phyloP scores from a whole-genome alignment of 2,113 vertebrate genomes.

The Thinocorus orbignyianus region DNA sequence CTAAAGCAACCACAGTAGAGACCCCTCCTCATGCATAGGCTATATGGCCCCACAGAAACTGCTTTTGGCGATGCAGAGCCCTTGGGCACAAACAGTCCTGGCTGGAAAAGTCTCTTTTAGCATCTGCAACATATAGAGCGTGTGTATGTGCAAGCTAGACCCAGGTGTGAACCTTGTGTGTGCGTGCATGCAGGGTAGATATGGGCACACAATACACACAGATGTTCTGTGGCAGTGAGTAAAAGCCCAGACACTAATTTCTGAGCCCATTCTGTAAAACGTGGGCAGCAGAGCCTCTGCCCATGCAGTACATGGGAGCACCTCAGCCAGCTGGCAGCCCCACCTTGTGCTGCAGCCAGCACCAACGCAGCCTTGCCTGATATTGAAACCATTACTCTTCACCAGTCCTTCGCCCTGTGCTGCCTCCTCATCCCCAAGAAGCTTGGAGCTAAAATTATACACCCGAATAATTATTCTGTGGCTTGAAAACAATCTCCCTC shows the following conservation, averaged over 20 bases:
- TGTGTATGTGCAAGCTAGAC: not conserved
- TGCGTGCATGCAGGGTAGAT: not conserved
- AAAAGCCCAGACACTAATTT: not conserved
- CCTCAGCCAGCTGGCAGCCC: slow-evolving; percentile 44
- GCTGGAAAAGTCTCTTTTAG: not conserved
- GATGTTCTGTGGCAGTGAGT: not conserved
- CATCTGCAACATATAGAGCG: not conserved
- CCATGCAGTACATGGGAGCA: not conserved
- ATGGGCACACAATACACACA: not conserved
- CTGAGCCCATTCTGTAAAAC: not conserved
- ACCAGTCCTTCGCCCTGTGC: not conserved
- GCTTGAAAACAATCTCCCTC: slow-evolving; percentile 57
- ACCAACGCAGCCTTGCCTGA: not conserved
- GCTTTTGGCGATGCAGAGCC: not conserved
- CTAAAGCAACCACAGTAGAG: not conserved
- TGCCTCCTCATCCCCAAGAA: slow-evolving; percentile 20
- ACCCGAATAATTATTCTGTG: slow-evolving; percentile 49
- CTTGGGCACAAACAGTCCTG: not conserved
- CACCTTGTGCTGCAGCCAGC: slow-evolving; percentile 42
- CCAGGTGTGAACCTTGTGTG: not conserved
- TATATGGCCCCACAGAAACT: not conserved
- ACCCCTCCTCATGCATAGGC: not conserved
- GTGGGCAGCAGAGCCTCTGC: not conserved
- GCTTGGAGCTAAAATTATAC: slow-evolving; percentile 60
- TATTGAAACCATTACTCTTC: slow-evolving; percentile 56